A percentile compares a stretch with the other conserved stretches of the same genome.
phyloP scores from a whole-genome alignment of 1,140 invertebrate species.

The Plodia interpunctella region DNA sequence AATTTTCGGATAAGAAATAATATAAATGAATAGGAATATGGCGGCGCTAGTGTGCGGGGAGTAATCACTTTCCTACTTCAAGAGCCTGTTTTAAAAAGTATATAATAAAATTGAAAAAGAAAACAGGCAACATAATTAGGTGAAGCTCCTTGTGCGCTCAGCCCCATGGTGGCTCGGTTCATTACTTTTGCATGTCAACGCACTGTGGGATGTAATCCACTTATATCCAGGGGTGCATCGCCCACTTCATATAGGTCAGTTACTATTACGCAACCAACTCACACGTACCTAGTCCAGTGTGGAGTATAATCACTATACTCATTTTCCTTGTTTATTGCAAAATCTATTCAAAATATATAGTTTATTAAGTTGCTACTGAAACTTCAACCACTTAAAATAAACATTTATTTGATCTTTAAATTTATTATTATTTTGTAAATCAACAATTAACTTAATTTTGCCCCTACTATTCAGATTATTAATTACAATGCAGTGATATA shows the following conservation, averaged over 20 bases:
- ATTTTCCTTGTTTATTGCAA: not conserved
- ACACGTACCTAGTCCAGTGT: not conserved
- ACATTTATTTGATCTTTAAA: no score
- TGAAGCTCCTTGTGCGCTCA: not conserved
- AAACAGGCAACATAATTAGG: not conserved
- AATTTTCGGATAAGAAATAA: no score
- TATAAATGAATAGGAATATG: no score
- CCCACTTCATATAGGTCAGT: slow-evolving; percentile 59
- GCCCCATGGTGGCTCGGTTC: slow-evolving; percentile 10
- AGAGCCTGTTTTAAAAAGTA: not conserved
- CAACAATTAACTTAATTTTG: no score
- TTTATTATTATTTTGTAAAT: no score
- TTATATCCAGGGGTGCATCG: slow-evolving; percentile 52
- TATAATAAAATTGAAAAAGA: not conserved
- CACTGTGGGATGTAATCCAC: slow-evolving; percentile 34
- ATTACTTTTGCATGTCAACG: slow-evolving; percentile 34
- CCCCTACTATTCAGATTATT: no score
- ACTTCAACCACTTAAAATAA: no score
- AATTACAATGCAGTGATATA: no score
- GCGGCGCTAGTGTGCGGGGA: no score
- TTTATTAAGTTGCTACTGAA: not conserved
- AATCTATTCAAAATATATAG: no score
- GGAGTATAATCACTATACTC: not conserved
- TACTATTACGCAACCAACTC: slow-evolving; percentile 30
- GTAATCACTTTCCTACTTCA: not conserved